Evolutionary conservation across 1,140 invertebrate species (phyloP), one percentile per base, ranked within the genome.

Genomic region (Hydropsyche tenuis): DNA sequence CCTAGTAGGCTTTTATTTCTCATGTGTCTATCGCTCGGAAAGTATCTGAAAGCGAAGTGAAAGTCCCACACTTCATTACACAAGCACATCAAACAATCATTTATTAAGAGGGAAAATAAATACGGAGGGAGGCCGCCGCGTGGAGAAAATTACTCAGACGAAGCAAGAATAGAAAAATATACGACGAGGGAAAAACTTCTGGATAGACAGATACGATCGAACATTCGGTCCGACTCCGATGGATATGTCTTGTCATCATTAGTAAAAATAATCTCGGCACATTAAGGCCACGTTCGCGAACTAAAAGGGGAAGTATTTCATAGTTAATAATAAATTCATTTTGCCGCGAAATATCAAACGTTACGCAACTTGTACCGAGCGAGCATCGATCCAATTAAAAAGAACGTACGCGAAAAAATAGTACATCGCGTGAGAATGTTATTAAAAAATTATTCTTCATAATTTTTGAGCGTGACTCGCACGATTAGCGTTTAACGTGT

Each of bases 101-200:
- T 74, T 77, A 77, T 77, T 77, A 77, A 75, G 76, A 73, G 75
- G 66, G 76, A 65, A 74, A 75, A 77, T 77, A 75, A 77, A 73
- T 73, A 77, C n/a, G 20, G 66, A 62, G 62, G 27, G 53, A 23
- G 69, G 53, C 14, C 27, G 53, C 22, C 23, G 65, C 68, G 48
- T 23, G 23, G 20, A 60, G 56, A 20, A 60, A 60, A 60, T 60
- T 60, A 60, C 56, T 60, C 22, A 22, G 23, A 22, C 18, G 23
- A 23, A 60, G 22, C 30, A 37, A 37, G 30, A 37, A 37, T 37
- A 65, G 63, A 65, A 70, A 70, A 70, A 70, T 70, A 65, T 70
- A 68, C 45, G 20, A 30, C 63, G 14, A 70, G 51, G 68, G 68
- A 22, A 56, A 56, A 25, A 22, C 18, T 51, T 14, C 27, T 53